Evolutionary conservation across 2,113 vertebrate species (phyloP).

Genomic region (Callorhinus ursinus): DNA sequence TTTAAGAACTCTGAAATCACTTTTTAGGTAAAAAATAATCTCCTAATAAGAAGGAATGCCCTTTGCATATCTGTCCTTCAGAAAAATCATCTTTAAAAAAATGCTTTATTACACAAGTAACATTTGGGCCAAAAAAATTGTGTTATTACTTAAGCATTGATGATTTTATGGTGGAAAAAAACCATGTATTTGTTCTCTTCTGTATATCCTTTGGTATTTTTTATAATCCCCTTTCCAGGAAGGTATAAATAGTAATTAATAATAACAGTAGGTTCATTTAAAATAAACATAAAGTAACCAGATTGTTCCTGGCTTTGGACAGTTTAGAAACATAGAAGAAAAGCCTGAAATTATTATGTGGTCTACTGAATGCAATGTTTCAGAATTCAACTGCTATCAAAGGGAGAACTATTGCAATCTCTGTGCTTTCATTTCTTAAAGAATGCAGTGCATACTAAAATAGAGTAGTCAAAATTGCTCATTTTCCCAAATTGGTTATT

Average conservation of each 20-base stretch:
- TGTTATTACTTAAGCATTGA: not conserved
- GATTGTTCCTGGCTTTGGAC: rapidly evolving
- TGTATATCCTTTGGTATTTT: not conserved
- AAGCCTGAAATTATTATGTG: not conserved
- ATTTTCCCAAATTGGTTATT: not conserved
- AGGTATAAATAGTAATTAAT: not conserved
- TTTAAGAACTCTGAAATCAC: not conserved
- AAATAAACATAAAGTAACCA: not conserved
- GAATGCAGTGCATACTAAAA: not conserved
- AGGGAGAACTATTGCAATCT: not conserved
- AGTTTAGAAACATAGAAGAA: not conserved
- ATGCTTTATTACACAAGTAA: not conserved
- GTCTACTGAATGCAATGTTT: not conserved
- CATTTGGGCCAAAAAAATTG: not conserved
- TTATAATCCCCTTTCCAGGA: not conserved
- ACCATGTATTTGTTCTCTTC: not conserved
- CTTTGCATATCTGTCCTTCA: not conserved
- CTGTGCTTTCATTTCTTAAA: not conserved
- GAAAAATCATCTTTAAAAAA: not conserved
- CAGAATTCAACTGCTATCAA: not conserved
- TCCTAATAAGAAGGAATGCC: not conserved
- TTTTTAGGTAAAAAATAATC: not conserved
- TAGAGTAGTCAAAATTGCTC: not conserved
- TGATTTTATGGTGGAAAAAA: not conserved
- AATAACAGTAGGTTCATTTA: not conserved